Base-by-base conservation (phyloP, 2,113 vertebrate genomes). In the Bolborhynchus lineola region DNA sequence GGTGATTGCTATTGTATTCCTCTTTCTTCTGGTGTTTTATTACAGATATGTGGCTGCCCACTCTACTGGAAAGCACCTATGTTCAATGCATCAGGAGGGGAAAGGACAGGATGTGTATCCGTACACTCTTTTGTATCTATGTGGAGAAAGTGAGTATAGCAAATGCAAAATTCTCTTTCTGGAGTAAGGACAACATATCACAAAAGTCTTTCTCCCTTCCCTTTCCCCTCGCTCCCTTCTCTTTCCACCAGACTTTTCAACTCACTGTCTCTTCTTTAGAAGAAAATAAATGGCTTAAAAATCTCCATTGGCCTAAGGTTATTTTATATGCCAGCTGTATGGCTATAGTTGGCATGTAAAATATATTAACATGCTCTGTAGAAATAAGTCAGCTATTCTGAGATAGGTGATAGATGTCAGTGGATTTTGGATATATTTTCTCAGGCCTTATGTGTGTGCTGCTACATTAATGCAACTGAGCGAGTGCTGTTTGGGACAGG, bases 21-120 rank as follows among this genome's bases (percentile, higher is more conserved):
- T 60, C 18, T 85, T 39, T 81, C 20, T 70, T 64, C 46, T 81
- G 87, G 7, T 97, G 95, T 97, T 92, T 82, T 24, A 26, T 89
- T 92, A 16, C 97, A 99, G 99, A 97, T 98, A 64, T 99, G 99
- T 89, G 98, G 98, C 86, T 99, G 98, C 97, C 99, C 99, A 21
- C 98, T 99, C 41, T 99, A 99, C 96, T 99, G 99, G 99, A 99
- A 99, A 97, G 98, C 99, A 31, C 97, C 99, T 39, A 98, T 99
- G 98, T 99, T 99, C 97, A 98, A 92, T 95, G 98, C 98, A 2
- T 98, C 99, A 4, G 99, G 99, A 42, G 99, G 99, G 78, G 99
- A 99, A 89, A 98, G 98, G 97, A 99, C 98, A 5, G 99, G 99
- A 92, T 98, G 98, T 82, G 99, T 99, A 37, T 99, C 99, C 11